Percentiles rank a stretch among this genome's conserved stretches.
Evolutionary conservation across 2,113 vertebrate species (phyloP).

Genomic region (Fulmarus glacialis): DNA sequence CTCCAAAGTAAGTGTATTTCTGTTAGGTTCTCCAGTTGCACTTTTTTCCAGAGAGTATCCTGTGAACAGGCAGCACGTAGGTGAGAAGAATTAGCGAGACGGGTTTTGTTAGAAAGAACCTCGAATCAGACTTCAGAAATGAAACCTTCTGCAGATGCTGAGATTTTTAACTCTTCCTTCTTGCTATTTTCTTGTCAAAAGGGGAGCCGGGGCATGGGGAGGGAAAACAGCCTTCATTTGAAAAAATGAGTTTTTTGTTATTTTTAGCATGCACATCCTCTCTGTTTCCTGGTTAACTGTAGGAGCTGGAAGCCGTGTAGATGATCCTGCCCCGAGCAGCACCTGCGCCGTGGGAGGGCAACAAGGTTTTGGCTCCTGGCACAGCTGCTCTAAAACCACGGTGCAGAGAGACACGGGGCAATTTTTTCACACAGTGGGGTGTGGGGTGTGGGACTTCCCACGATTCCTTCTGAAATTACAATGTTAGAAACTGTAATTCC

Average conservation of each 20-base stretch:
- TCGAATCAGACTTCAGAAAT: not conserved
- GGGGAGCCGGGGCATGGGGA: not conserved
- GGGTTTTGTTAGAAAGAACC: not conserved
- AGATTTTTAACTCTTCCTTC: not conserved
- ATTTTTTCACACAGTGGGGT: fast-evolving
- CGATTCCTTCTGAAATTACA: not conserved
- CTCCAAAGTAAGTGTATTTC: not conserved
- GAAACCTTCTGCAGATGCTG: not conserved
- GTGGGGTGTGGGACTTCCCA: not conserved
- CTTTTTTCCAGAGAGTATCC: not conserved
- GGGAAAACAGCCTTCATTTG: not conserved
- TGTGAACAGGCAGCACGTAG: not conserved
- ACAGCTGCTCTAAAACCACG: fast-evolving
- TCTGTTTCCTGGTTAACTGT: not conserved
- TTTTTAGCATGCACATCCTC: not conserved
- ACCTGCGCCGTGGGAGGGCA: fast-evolving
- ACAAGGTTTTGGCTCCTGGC: not conserved
- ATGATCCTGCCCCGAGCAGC: not conserved
- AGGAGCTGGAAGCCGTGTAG: not conserved
- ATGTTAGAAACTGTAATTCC: not conserved
- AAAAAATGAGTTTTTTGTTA: not conserved
- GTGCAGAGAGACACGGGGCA: no score
- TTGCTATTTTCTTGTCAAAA: not conserved
- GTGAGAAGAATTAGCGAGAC: not conserved
- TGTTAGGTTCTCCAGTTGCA: not conserved